These are phyloP conservation scores for Ranitomeya imitator DNA, from an alignment of 2,113 vertebrate genomes.

Conservation along the genomic window DNA sequence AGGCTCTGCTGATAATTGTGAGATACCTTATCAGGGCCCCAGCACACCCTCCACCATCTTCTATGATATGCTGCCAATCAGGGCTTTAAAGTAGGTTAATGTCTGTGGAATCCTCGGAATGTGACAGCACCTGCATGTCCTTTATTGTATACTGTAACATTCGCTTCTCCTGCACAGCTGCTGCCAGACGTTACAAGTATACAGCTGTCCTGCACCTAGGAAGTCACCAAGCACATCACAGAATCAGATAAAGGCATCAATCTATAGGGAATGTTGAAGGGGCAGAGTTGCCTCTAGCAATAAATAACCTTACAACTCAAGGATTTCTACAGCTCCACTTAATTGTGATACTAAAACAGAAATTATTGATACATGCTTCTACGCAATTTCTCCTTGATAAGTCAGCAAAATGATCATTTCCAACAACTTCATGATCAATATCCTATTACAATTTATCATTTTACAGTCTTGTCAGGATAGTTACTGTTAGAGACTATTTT, in stretches of 20 bases:
- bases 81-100: conserved; percentile 51
- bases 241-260: not conserved
- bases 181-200: conserved; percentile 17
- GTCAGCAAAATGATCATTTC: not conserved
- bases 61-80: conserved; percentile 45
- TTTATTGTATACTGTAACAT: conserved; percentile 43
- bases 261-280: conserved; percentile 1
- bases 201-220: conserved; percentile 39
- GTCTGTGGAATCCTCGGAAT: conserved; percentile 47
- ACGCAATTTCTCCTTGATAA: not conserved
- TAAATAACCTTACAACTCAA: not conserved
- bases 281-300: not conserved
- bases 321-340: not conserved
- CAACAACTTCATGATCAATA: not conserved
- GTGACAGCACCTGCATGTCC: conserved; percentile 50
- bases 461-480: too few species aligned
- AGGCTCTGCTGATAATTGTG: conserved; percentile 17
- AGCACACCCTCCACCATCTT: conserved; percentile 25
- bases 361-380: not conserved
- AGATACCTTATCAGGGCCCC: conserved; percentile 45
- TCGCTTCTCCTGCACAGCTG: conserved; percentile 18
- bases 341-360: not conserved
- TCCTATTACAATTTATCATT: not conserved
- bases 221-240: conserved; percentile 23
- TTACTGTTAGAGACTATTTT: too few species aligned